A percentile compares a stretch with the other conserved stretches of the same genome.
Conservation (phyloP, 1,140 invertebrate genomes). For the Eumeta japonica region DNA sequence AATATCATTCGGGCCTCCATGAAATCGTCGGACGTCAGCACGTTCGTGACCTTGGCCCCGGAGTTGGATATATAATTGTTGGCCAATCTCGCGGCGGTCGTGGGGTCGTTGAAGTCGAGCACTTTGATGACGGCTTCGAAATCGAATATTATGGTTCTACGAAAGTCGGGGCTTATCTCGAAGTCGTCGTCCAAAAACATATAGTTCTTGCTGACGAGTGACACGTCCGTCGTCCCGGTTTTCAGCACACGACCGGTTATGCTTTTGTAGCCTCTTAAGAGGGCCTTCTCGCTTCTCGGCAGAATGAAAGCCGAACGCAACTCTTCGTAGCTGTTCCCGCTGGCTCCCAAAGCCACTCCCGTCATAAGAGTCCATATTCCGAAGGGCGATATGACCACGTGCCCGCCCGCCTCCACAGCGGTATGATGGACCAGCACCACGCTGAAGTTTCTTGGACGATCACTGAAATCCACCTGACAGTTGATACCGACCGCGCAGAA, state of each 20-base stretch:
- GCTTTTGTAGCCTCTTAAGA: slow-evolving; percentile 31
- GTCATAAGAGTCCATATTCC: slow-evolving; percentile 47
- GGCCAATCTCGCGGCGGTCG: slow-evolving; percentile 21
- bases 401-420: slow-evolving; percentile 26
- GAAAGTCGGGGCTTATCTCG: slow-evolving; percentile 23
- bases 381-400: slow-evolving; percentile 45
- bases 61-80: slow-evolving; percentile 34
- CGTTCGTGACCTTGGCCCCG: slow-evolving; percentile 38
- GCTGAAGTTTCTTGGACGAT: slow-evolving; percentile 41
- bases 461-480: slow-evolving; percentile 32
- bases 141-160: slow-evolving; percentile 19
- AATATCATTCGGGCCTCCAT: slow-evolving; percentile 66
- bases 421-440: slow-evolving; percentile 38
- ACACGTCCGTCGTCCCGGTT: slow-evolving; percentile 24
- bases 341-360: slow-evolving; percentile 34
- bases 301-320: slow-evolving; percentile 28
- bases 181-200: slow-evolving; percentile 41
- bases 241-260: slow-evolving; percentile 29
- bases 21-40: slow-evolving; percentile 46
- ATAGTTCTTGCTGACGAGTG: slow-evolving; percentile 36
- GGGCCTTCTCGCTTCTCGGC: slow-evolving; percentile 20
- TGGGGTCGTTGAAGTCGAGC: slow-evolving; percentile 36
- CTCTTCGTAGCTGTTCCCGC: slow-evolving; percentile 23
- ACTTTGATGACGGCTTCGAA: slow-evolving; percentile 32
- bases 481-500: no score